phyloP scores from a whole-genome alignment of 2,888 invertebrate species.

The Melolontha melolontha region DNA sequence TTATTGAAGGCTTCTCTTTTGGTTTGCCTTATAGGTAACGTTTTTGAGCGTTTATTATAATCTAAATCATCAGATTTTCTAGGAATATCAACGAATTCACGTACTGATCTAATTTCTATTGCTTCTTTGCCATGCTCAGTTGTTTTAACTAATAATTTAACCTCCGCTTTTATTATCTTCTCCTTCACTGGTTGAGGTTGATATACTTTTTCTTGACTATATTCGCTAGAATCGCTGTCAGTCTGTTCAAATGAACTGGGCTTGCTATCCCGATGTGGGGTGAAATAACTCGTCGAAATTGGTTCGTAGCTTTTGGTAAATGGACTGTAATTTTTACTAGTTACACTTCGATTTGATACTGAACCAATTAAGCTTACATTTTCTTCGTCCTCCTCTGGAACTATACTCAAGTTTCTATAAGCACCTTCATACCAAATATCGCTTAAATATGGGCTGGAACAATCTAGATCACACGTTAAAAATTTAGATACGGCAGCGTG shows the following conservation, averaged over 20 bases:
- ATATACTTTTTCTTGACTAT: conserved; percentile 51
- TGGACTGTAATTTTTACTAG: conserved; percentile 34
- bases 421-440: conserved; percentile 65
- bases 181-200: conserved; percentile 48
- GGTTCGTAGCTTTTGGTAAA: conserved; percentile 38
- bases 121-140: conserved; percentile 66
- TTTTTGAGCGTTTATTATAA: conserved; percentile 43
- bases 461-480: conserved; percentile 6
- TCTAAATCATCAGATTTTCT: conserved; percentile 47
- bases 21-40: conserved; percentile 52
- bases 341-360: conserved; percentile 51
- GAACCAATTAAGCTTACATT: conserved; percentile 57
- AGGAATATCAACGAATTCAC: conserved; percentile 58
- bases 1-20: conserved; percentile 25
- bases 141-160: conserved; percentile 68
- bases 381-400: conserved; percentile 65
- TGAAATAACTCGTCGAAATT: conserved; percentile 24
- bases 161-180: conserved; percentile 65
- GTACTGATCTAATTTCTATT: conserved; percentile 66
- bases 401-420: conserved; percentile 63
- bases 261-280: conserved; percentile 9
- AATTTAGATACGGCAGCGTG: conserved; percentile 30
- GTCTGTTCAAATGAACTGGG: conserved; percentile 34
- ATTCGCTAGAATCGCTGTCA: conserved; percentile 51
- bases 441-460: conserved; percentile 44